Evolutionary conservation across 2,113 vertebrate genomes (phyloP).

Genomic region (Acrocephalus arundinaceus): DNA sequence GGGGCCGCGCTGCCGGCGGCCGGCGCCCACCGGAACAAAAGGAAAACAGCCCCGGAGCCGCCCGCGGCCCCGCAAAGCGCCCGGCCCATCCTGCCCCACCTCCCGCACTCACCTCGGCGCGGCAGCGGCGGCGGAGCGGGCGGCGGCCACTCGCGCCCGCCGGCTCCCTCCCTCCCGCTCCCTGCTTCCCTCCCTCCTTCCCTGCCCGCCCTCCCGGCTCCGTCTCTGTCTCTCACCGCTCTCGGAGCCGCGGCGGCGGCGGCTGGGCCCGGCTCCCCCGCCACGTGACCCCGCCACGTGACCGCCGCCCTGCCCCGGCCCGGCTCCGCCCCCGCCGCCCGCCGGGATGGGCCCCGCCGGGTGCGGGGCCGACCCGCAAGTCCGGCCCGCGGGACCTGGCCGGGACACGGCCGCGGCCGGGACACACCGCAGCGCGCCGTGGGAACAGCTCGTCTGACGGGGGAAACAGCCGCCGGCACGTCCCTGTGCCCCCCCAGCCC

Average conservation of each 20-base stretch:
- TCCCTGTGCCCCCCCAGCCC: background rate
- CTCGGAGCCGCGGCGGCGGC: background rate
- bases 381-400: background rate
- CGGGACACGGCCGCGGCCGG: no score
- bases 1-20: background rate
- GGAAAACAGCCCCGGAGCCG: background rate
- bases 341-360: background rate
- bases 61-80: background rate
- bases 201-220: background rate
- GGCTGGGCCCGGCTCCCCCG: constrained; percentile 70
- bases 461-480: background rate
- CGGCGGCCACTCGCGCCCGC: background rate
- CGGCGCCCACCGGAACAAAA: constrained; percentile 3
- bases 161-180: background rate
- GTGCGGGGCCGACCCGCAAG: fast-evolving
- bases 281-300: constrained; percentile 80
- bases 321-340: background rate
- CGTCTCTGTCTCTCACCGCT: background rate
- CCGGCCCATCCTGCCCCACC: background rate
- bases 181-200: background rate
- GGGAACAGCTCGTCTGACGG: background rate
- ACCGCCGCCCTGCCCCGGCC: constrained; percentile 25
- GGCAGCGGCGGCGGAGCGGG: background rate
- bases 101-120: background rate
- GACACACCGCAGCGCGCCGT: background rate